phyloP scores from a whole-genome alignment of 2,888 invertebrate genomes.

The Tyria jacobaeae region DNA sequence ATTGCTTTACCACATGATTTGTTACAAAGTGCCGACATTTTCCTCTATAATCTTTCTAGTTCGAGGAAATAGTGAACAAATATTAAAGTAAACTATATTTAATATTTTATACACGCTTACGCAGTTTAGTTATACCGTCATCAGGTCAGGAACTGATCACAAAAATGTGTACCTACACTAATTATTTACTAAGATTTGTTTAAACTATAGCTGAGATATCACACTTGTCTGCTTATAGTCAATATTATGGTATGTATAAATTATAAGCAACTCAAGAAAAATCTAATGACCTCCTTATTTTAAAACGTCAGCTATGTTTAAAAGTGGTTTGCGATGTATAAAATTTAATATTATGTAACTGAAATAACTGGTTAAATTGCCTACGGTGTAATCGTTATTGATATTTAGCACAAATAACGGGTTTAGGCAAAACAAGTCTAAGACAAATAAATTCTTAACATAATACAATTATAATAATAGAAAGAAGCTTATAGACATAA shows the following conservation, averaged over 20 bases:
- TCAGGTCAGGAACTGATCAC: slow-evolving; percentile 26
- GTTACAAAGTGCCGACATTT: slow-evolving; percentile 22
- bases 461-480: too few species aligned
- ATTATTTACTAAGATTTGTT: slow-evolving; percentile 28
- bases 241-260: slow-evolving; percentile 7
- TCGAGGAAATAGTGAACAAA: slow-evolving; percentile 24
- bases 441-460: background rate
- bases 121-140: background rate
- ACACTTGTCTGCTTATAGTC: background rate
- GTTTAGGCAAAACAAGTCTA: background rate
- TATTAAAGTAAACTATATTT: slow-evolving; percentile 23
- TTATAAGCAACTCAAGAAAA: slow-evolving; percentile 7
- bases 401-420: background rate
- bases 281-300: slow-evolving; percentile 11
- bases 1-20: slow-evolving; percentile 1
- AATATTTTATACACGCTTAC: slow-evolving; percentile 28
- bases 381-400: background rate
- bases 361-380: slow-evolving; percentile 5
- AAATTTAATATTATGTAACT: slow-evolving; percentile 8
- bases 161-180: slow-evolving; percentile 15
- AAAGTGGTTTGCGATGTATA: slow-evolving; percentile 1
- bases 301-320: background rate
- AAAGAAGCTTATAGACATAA: too few species aligned
- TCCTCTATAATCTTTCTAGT: slow-evolving; percentile 25
- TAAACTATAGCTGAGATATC: slow-evolving; percentile 4